These are phyloP conservation scores for Tromatobia lineatoria DNA, from an alignment of 2,888 invertebrate species.

Conservation along the genomic window DNA sequence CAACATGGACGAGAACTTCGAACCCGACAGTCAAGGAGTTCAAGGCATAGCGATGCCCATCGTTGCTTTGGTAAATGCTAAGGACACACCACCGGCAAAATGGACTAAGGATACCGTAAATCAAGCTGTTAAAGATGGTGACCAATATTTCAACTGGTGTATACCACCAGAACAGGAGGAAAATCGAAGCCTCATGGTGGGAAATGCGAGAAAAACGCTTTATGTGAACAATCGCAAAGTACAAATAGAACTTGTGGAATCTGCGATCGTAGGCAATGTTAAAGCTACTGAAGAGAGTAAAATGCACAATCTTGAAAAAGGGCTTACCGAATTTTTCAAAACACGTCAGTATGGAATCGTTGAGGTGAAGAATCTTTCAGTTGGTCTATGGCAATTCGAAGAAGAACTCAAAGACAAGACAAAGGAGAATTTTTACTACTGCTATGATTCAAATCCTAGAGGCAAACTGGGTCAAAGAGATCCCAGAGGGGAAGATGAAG, in stretches of 20 bases:
- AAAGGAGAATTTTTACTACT: constrained; percentile 81
- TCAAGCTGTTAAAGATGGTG: constrained; percentile 84
- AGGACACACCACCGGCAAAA: constrained; percentile 77
- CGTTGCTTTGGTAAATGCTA: constrained; percentile 82
- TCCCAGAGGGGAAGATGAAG: constrained; percentile 66
- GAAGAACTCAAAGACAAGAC: constrained; percentile 75
- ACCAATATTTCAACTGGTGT: constrained; percentile 84
- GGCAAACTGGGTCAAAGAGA: constrained; percentile 49
- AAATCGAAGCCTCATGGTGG: constrained; percentile 78
- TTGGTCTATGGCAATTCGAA: constrained; percentile 85
- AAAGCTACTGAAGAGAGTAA: constrained; percentile 75
- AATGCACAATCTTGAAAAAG: constrained; percentile 80
- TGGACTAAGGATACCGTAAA: constrained; percentile 84
- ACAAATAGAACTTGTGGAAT: constrained; percentile 79
- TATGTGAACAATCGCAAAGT: constrained; percentile 82
- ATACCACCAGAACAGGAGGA: constrained; percentile 74
- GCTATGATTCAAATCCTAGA: constrained; percentile 86
- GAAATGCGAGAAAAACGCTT: constrained; percentile 82
- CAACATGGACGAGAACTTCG: constrained; percentile 77
- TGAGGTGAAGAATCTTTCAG: constrained; percentile 79
- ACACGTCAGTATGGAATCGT: constrained; percentile 82
- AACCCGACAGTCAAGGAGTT: constrained; percentile 82
- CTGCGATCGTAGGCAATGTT: constrained; percentile 81
- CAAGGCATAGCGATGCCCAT: constrained; percentile 86
- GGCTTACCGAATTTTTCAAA: constrained; percentile 83